These are phyloP conservation scores for Symphodus melops DNA, from an alignment of 2,113 vertebrate genomes.

Conservation along the genomic window DNA sequence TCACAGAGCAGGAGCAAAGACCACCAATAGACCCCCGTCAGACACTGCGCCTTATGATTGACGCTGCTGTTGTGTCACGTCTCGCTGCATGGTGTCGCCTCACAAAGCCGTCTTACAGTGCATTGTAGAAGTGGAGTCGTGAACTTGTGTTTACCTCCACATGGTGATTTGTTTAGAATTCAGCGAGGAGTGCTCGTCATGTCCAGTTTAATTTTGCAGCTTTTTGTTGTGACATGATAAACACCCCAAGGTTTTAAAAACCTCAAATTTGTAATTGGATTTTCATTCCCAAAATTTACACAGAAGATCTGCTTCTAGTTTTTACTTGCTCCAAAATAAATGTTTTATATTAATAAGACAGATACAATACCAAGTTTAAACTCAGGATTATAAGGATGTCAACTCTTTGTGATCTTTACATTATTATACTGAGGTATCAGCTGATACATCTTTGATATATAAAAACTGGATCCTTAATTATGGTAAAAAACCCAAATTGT, in stretches of 20 bases:
- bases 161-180: constrained; percentile 12
- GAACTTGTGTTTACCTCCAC: constrained; percentile 45
- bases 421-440: too few species aligned
- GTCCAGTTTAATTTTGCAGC: constrained; percentile 3
- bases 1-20: constrained; percentile 43
- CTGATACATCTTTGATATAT: too few species aligned
- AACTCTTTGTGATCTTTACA: too few species aligned
- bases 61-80: constrained; percentile 67
- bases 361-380: too few species aligned
- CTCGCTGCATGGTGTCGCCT: constrained; percentile 34
- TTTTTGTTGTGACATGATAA: neutral
- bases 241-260: constrained; percentile 13
- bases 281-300: too few species aligned
- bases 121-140: constrained; percentile 34
- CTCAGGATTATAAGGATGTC: too few species aligned
- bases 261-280: constrained; percentile 29
- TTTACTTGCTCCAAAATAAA: too few species aligned
- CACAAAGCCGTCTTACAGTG: constrained; percentile 52
- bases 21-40: constrained; percentile 63
- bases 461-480: too few species aligned
- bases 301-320: too few species aligned
- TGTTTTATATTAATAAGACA: too few species aligned
- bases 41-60: constrained; percentile 66
- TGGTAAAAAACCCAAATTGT: too few species aligned
- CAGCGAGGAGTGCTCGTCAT: neutral